phyloP scores from a whole-genome alignment of 1,140 invertebrate genomes.

The Heliconius nattereri region DNA sequence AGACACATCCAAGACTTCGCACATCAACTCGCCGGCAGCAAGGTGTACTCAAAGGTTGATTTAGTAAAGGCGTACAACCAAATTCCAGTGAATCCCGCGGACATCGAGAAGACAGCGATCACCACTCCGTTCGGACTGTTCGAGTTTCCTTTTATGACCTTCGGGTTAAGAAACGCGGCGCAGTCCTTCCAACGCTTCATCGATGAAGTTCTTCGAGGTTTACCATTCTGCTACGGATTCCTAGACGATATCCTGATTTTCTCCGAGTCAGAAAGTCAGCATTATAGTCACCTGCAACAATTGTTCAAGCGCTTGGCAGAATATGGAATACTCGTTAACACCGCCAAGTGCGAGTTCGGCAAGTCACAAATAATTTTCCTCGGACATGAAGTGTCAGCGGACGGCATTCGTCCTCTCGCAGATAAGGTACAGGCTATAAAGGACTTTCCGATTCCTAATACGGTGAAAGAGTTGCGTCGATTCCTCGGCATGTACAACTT shows the following conservation, averaged over 20 bases:
- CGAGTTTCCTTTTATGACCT: constrained; percentile 20
- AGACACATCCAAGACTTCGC: not conserved
- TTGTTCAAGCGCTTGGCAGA: constrained; percentile 12
- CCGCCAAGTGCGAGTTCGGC: constrained; percentile 31
- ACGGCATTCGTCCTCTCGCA: constrained; percentile 17
- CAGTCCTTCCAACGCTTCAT: constrained; percentile 21
- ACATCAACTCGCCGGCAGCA: not conserved
- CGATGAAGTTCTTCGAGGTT: constrained; percentile 1
- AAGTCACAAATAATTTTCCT: no score
- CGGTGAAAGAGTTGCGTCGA: constrained; percentile 18
- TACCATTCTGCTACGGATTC: not conserved
- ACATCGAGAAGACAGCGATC: constrained; percentile 30
- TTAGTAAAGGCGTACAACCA: not conserved
- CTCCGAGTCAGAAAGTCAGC: not conserved
- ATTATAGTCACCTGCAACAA: constrained; percentile 9
- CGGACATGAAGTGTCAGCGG: not conserved
- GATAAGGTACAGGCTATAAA: constrained; percentile 28
- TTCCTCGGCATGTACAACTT: constrained; percentile 39
- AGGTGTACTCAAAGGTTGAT: not conserved
- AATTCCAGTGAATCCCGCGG: constrained; percentile 16
- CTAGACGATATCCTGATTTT: constrained; percentile 14
- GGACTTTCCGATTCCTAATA: constrained; percentile 27
- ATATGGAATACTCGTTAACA: constrained; percentile 29
- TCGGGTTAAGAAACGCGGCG: constrained; percentile 10
- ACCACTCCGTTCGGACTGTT: constrained; percentile 24